Base-by-base conservation (phyloP, 2,888 invertebrate species). In the Agriopis leucophaearia region DNA sequence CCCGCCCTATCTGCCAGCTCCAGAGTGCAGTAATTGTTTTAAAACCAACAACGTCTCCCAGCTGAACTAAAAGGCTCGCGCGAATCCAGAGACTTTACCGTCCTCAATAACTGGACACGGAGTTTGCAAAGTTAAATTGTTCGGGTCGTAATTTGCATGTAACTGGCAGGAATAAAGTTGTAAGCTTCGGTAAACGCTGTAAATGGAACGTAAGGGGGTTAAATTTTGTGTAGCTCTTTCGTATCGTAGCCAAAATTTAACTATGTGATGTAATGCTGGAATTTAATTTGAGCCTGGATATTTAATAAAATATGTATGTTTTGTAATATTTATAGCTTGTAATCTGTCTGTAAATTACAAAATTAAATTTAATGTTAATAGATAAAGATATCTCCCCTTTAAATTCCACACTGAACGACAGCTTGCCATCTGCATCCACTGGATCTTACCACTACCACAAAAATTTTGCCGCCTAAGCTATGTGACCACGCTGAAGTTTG, bases 81-180 rank as follows among this genome's bases (percentile, higher is more conserved):
- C 38, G 58, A 57, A 58, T 58, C 54, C 63, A 12, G 52, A 40
- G 58, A 63, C 69, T 70, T 42, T 69, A 68, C 66, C 62, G 47
- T 54, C 56, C 69, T 66, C 59, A 58, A 73, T 78, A 60, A 72
- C 59, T 68, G 68, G 68, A 59, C 68, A 59, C 68, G 27, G 63
- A 63, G 68, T 68, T 68, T 54, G 27, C 44, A 56, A 68, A 64
- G 68, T 68, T 67, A 67, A 67, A 68, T 68, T 68, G 63, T 59
- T 68, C 55, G 63, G 40, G 50, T 55, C 59, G 54, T 68, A 68
- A 68, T 68, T 68, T 64, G 63, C 68, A 68, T 68, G 68, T 64
- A 64, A 68, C 68, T 60, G 62, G 47, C 40, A 60, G 54, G 64
- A 64, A 68, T 68, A 64, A 68, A 68, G 59, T 64, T 68, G 63